Evolutionary conservation across 30 jellyfish, hydroid and myxozoan species (phyloP).

Genomic region (Hydractinia symbiolongicarpus): DNA sequence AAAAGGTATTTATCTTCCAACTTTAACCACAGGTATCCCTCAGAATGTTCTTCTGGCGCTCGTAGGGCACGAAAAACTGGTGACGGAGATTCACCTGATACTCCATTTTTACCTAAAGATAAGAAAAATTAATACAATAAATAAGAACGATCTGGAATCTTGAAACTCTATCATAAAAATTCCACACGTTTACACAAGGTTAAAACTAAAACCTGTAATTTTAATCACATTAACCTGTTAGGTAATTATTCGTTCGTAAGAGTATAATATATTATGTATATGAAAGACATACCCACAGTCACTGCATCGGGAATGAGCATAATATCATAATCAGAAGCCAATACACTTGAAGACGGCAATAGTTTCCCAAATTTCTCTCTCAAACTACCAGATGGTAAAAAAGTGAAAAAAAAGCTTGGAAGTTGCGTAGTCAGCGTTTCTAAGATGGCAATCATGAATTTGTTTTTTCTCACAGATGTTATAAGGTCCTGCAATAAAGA

Average conservation of each 20-base stretch:
- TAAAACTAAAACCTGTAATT: neutral
- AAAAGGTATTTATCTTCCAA: slow-evolving; percentile 33
- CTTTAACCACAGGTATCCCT: slow-evolving; percentile 39
- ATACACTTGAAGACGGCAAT: slow-evolving; percentile 41
- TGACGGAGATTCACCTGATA: neutral
- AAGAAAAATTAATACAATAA: neutral
- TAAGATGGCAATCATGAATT: slow-evolving; percentile 25
- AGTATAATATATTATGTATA: neutral
- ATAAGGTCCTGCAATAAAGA: neutral
- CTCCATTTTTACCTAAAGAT: neutral
- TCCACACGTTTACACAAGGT: neutral
- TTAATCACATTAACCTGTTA: neutral
- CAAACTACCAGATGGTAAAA: slow-evolving; percentile 55
- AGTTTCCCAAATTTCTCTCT: slow-evolving; percentile 50
- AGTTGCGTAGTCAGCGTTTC: slow-evolving; percentile 22
- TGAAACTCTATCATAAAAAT: neutral
- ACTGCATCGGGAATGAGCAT: slow-evolving; percentile 42
- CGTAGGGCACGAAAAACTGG: neutral
- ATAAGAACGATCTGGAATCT: neutral
- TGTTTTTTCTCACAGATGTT: neutral
- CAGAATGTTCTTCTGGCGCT: slow-evolving; percentile 6
- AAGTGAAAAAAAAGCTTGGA: slow-evolving; percentile 46
- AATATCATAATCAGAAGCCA: slow-evolving; percentile 51
- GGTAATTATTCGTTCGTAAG: neutral
- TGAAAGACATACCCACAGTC: neutral